These are phyloP conservation scores for Mionectes olivaceus DNA, from an alignment of 2,797 vertebrate genomes.

Conservation along the genomic window DNA sequence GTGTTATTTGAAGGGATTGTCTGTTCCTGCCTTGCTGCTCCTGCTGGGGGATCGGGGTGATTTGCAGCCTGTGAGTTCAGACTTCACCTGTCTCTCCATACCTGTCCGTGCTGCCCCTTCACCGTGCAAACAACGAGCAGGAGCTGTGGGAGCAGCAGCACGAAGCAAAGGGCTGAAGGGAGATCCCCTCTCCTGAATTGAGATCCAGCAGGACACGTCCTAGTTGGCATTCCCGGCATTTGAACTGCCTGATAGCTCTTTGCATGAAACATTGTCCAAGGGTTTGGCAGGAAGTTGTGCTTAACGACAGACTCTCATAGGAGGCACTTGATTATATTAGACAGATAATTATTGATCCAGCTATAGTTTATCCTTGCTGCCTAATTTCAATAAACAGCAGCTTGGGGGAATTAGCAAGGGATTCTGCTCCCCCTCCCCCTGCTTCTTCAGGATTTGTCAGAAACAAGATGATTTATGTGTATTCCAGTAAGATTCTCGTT, in stretches of 20 bases:
- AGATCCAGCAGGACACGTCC: background rate
- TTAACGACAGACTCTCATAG: constrained; percentile 16
- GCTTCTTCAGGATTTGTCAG: constrained; percentile 73
- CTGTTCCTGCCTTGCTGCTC: background rate
- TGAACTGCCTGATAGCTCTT: background rate
- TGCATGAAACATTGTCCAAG: background rate
- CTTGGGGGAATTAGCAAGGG: constrained; percentile 77
- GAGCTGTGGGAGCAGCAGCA: background rate
- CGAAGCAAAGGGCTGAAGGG: background rate
- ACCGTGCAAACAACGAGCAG: accelerated
- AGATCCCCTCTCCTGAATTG: background rate
- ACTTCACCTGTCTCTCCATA: background rate
- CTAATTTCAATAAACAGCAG: constrained; percentile 83
- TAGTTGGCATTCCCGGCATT: background rate
- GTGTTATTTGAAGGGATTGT: accelerated
- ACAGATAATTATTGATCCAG: constrained; percentile 79
- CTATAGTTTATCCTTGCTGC: constrained; percentile 73
- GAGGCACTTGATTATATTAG: constrained; percentile 78
- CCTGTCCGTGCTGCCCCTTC: accelerated
- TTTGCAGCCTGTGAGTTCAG: accelerated
- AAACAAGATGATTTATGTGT: constrained; percentile 77
- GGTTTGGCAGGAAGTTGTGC: constrained; percentile 39
- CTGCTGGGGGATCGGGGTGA: background rate
- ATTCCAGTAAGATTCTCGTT: constrained; percentile 72
- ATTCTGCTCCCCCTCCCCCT: constrained; percentile 41